phyloP scores from a whole-genome alignment of 2,113 vertebrate genomes.

The Barbus barbus region DNA sequence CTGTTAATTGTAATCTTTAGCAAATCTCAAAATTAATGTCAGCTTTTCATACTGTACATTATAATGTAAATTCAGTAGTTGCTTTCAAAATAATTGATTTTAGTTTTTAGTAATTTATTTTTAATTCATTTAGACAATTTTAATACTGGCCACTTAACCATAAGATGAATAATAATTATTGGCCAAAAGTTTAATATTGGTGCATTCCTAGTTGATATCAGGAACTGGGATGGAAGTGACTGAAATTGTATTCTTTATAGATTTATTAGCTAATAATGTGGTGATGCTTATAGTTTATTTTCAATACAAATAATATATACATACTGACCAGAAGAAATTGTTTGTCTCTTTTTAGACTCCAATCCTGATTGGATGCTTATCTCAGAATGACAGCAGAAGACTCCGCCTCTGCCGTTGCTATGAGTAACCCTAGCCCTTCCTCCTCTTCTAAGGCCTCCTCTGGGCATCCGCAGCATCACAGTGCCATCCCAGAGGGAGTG shows the following conservation, averaged over 20 bases:
- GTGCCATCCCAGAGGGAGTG: slow-evolving; percentile 82
- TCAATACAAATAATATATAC: not conserved
- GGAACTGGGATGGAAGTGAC: not conserved
- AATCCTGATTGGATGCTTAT: slow-evolving; percentile 85
- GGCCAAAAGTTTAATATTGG: too few relatives aligned
- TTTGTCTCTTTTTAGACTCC: slow-evolving; percentile 68
- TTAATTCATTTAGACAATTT: not conserved
- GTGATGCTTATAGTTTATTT: not conserved
- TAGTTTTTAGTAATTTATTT: not conserved
- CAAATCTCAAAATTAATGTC: not conserved
- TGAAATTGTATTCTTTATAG: not conserved
- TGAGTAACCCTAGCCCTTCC: slow-evolving; percentile 81
- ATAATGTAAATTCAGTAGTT: not conserved
- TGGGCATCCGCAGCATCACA: slow-evolving; percentile 70
- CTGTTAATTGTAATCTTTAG: not conserved
- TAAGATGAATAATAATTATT: not conserved
- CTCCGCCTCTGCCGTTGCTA: slow-evolving; percentile 84
- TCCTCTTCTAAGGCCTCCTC: slow-evolving; percentile 64
- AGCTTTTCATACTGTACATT: not conserved
- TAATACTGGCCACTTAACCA: not conserved
- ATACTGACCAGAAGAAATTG: slow-evolving; percentile 24
- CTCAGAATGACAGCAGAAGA: slow-evolving; percentile 98
- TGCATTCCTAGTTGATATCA: not conserved
- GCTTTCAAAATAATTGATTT: not conserved
- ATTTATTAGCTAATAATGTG: not conserved